Evolutionary conservation across 2,113 vertebrate species (phyloP).

Genomic region (Bujurquina vittata): DNA sequence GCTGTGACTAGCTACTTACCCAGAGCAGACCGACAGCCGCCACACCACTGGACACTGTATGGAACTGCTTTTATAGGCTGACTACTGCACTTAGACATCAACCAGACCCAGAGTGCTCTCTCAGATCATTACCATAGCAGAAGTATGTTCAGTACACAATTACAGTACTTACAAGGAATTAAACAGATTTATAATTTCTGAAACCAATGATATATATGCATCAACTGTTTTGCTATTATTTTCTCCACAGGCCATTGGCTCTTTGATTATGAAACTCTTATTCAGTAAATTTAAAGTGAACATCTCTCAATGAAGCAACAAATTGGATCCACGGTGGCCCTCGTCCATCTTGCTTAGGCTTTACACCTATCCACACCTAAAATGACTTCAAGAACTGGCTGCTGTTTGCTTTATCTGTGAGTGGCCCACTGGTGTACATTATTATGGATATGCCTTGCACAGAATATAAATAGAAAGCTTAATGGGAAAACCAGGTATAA

Average conservation of each 20-base stretch:
- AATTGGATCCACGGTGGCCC: not conserved
- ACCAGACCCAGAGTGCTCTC: not conserved
- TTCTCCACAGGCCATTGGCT: not conserved
- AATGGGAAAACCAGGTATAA: not conserved
- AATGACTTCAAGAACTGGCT: not conserved
- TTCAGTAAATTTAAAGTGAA: not conserved
- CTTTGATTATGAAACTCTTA: not conserved
- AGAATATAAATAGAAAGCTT: not conserved
- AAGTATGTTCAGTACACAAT: not conserved
- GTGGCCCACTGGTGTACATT: not conserved
- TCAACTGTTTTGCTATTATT: too few relatives aligned
- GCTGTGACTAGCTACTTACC: conserved; percentile 48
- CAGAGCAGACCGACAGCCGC: conserved; percentile 58
- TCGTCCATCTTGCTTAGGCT: not conserved
- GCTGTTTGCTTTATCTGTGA: not conserved
- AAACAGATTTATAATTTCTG: not conserved
- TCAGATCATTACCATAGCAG: not conserved
- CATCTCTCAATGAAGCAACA: not conserved
- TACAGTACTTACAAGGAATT: fast-evolving
- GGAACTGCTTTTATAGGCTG: conserved; percentile 35
- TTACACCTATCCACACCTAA: not conserved
- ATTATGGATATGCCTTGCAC: not conserved
- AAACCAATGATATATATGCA: not conserved
- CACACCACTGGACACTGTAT: conserved; percentile 39
- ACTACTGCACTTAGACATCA: conserved; percentile 9